phyloP scores from a whole-genome alignment of 2,113 vertebrate genomes.

The Zootoca vivipara region DNA sequence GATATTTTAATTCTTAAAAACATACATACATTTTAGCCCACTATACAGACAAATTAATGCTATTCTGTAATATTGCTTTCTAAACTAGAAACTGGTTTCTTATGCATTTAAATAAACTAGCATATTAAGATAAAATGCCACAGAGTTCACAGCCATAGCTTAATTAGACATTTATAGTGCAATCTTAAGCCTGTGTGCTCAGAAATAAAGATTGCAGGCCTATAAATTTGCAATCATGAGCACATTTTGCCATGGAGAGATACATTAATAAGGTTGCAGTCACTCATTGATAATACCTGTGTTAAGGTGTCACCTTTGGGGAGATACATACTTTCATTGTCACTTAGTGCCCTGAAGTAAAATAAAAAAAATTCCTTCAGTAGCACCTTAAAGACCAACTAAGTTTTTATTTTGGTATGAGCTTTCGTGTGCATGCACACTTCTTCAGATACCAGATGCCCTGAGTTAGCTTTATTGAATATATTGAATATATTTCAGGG shows the following conservation, averaged over 20 bases:
- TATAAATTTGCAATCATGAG: constrained; percentile 1
- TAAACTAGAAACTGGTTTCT: constrained; percentile 27
- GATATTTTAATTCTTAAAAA: background rate
- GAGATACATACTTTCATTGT: too few species aligned
- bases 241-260: constrained; percentile 26
- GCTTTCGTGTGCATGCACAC: too few species aligned
- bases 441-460: too few species aligned
- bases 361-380: too few species aligned
- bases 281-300: constrained; percentile 6
- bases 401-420: too few species aligned
- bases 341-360: too few species aligned
- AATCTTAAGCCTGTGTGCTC: background rate
- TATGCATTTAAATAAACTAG: background rate
- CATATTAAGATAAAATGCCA: constrained; percentile 17
- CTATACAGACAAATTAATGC: background rate
- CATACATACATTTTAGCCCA: background rate
- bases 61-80: constrained; percentile 14
- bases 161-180: constrained; percentile 26
- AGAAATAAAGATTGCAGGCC: background rate
- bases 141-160: constrained; percentile 12
- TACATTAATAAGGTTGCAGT: constrained; percentile 22
- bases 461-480: too few species aligned
- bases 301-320: too few species aligned
- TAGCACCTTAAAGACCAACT: too few species aligned
- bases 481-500: too few species aligned